A percentile compares a stretch with the other conserved stretches of the same genome.
Conservation (phyloP, 2,888 invertebrate species). For the Capitulum mitella region DNA sequence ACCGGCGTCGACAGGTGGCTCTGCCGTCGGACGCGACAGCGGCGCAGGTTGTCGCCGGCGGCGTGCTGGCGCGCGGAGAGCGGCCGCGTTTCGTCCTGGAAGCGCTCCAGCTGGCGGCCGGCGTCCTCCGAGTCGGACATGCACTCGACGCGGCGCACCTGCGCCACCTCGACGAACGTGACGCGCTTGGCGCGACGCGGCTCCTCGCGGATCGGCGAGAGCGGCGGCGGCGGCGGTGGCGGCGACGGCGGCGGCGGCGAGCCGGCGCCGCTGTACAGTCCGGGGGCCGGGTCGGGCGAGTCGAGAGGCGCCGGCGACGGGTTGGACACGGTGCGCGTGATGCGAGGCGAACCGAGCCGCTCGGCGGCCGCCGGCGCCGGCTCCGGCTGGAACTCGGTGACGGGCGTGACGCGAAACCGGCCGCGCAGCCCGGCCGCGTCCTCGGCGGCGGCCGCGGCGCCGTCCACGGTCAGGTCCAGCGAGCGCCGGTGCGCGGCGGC, state of each 20-base stretch:
- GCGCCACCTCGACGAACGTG: conserved; percentile 11
- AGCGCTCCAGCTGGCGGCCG: neutral
- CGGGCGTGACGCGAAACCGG: neutral
- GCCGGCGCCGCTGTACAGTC: neutral
- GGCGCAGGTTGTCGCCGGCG: neutral
- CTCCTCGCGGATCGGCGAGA: neutral
- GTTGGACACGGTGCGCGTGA: neutral
- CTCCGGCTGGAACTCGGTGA: neutral
- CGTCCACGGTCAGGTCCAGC: neutral
- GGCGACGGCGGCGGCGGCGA: neutral
- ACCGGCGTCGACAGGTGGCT: neutral
- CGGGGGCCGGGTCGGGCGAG: neutral
- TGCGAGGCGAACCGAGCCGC: neutral
- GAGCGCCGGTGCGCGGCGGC: neutral
- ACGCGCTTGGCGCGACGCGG: neutral
- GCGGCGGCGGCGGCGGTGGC: neutral
- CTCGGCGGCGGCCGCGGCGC: neutral
- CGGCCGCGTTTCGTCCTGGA: neutral
- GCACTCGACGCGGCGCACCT: conserved; percentile 13
- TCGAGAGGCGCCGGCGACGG: too few species aligned
- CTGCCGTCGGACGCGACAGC: neutral
- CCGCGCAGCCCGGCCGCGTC: neutral
- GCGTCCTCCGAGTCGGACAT: neutral
- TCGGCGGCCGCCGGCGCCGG: neutral
- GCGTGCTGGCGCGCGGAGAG: neutral